Evolutionary conservation across 2,113 vertebrate genomes (phyloP), one percentile per base, ranked within the genome.

Genomic region (Phrynosoma platyrhinos): DNA sequence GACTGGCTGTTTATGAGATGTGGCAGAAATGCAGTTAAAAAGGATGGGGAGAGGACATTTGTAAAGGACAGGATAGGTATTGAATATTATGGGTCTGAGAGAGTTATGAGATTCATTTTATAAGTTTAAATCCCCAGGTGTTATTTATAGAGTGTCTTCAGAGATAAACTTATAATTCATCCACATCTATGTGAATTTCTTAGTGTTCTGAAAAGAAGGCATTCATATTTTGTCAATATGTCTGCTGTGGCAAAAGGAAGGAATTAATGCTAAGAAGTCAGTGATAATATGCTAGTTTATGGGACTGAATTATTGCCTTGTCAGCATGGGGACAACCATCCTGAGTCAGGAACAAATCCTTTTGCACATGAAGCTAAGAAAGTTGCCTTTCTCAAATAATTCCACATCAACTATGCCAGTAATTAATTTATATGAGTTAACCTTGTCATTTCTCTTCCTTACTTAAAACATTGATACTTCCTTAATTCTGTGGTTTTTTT

Each of bases 161-260:
- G 88, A 95, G 94, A 95, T 69, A 92, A 93, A 96, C 91, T 0
- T 90, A 92, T 95, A 95, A 96, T 90, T 96, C 95, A 95, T 0
- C 58, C 25, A 0, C 36, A 91, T 87, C 86, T 82, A 68, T 0
- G 18, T 82, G 83, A 88, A 91, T 93, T 82, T 89, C 92, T 92
- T 91, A 2, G 0, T 85, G 2, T 91, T 89, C 74, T 0, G 0
- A 94, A 91, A 89, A 95, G 90, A 90, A 94, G 92, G 66, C 85
- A 42, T 87, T 95, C 82, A 13, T 89, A 93, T 92, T 93, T 93
- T 90, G 86, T 87, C 77, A 91, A 68, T 85, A 84, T 90, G 91
- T 93, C 91, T 89, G 62, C 1, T 88, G 90, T 79, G 47, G 76
- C 81, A 83, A 42, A 87, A 32, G 87, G 87, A 93, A 25, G 78